phyloP scores from a whole-genome alignment of 1,140 invertebrate genomes.

The Pogonognathellus flavescens region DNA sequence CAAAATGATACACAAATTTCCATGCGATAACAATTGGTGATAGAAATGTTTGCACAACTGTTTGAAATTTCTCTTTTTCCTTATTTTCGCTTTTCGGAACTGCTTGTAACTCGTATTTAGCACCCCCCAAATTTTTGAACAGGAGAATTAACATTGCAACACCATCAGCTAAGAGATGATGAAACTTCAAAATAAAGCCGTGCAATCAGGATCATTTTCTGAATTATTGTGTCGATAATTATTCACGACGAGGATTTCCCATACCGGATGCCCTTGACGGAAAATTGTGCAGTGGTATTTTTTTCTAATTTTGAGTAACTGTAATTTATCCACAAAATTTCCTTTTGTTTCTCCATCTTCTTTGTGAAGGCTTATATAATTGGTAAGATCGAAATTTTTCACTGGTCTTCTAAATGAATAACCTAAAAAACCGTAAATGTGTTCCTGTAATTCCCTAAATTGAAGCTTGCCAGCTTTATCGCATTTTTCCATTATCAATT shows the following conservation, averaged over 20 bases:
- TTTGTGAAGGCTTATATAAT: background rate
- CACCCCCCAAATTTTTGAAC: background rate
- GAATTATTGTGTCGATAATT: background rate
- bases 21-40: too few species aligned
- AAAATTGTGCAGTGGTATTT: background rate
- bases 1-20: too few species aligned
- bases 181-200: background rate
- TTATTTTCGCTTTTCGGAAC: too few species aligned
- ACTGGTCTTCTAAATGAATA: background rate
- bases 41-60: too few species aligned
- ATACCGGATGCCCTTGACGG: background rate
- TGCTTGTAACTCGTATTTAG: too few species aligned
- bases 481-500: background rate
- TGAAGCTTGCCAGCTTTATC: background rate
- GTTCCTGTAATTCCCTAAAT: background rate
- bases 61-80: too few species aligned
- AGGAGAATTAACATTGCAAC: background rate
- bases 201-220: background rate
- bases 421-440: background rate
- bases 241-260: background rate
- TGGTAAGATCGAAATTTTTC: background rate
- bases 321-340: background rate
- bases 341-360: background rate
- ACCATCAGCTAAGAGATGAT: background rate
- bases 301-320: background rate